phyloP scores from a whole-genome alignment of 2,888 invertebrate genomes.

The Sturmia bella region DNA sequence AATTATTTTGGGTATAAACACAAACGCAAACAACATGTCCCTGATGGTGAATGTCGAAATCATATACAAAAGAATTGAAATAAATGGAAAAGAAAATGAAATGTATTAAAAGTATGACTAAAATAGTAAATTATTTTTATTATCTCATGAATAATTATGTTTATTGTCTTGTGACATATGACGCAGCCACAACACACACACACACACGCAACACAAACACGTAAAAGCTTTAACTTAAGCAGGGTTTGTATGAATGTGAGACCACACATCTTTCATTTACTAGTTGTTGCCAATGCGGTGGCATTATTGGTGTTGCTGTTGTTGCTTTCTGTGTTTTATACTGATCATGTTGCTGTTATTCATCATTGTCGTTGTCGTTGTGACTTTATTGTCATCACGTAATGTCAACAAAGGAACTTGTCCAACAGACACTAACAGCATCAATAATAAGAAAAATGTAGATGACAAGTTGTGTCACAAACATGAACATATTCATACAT shows the following conservation, averaged over 20 bases:
- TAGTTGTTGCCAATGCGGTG: neutral
- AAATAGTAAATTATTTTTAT: conserved; percentile 33
- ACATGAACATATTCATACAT: neutral
- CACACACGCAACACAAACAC: neutral
- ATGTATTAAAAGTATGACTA: neutral
- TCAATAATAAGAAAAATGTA: conserved; percentile 60
- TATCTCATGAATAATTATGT: conserved; percentile 51
- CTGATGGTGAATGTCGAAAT: conserved; percentile 8
- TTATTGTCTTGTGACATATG: conserved; percentile 27
- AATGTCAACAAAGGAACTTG: conserved; percentile 61
- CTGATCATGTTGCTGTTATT: conserved; percentile 28
- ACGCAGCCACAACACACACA: neutral
- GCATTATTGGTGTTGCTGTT: neutral
- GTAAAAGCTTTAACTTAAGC: neutral
- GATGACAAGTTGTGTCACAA: conserved; percentile 38
- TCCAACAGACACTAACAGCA: conserved; percentile 63
- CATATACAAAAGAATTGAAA: neutral
- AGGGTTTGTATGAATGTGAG: too few relatives aligned
- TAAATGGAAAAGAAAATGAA: neutral
- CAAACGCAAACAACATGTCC: conserved; percentile 40
- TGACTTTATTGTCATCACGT: conserved; percentile 66
- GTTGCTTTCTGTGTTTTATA: conserved; percentile 6
- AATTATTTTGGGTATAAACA: conserved; percentile 17
- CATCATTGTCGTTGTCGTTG: conserved; percentile 42
- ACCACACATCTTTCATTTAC: neutral